These are phyloP conservation scores for Ommatoiulus sabulosus DNA, from an alignment of 2,888 invertebrate species.

Conservation along the genomic window DNA sequence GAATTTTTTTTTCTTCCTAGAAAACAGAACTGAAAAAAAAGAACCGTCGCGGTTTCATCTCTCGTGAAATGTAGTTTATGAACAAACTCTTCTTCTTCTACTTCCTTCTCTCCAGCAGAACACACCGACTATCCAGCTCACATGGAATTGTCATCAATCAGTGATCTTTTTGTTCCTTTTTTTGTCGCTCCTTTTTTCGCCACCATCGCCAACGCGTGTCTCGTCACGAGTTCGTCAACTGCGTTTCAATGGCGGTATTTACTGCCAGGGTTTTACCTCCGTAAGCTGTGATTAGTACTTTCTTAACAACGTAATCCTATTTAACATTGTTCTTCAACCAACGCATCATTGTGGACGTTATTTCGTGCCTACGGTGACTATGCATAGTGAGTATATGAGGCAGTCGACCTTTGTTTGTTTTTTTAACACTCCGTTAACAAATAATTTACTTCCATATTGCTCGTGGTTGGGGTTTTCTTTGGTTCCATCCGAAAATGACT, in stretches of 20 bases:
- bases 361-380: conserved; percentile 44
- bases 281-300: conserved; percentile 51
- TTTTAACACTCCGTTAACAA: not conserved
- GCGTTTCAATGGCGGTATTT: conserved; percentile 36
- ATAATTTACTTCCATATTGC: conserved; percentile 15
- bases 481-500: not conserved
- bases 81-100: not conserved
- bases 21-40: not conserved
- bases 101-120: not conserved
- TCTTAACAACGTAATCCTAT: not conserved
- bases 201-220: not conserved
- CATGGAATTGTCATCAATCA: conserved; percentile 34
- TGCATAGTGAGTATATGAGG: conserved; percentile 42
- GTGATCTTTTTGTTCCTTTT: not conserved
- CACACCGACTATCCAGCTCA: not conserved
- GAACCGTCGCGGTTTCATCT: not conserved
- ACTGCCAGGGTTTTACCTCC: conserved; percentile 36
- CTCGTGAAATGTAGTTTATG: not conserved
- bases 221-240: not conserved
- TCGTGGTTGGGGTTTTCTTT: not conserved
- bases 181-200: not conserved
- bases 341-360: not conserved
- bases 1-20: not conserved
- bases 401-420: not conserved
- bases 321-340: conserved; percentile 28